Evolutionary conservation across 2,113 vertebrate genomes (phyloP).

Genomic region (Serilophus lunatus): DNA sequence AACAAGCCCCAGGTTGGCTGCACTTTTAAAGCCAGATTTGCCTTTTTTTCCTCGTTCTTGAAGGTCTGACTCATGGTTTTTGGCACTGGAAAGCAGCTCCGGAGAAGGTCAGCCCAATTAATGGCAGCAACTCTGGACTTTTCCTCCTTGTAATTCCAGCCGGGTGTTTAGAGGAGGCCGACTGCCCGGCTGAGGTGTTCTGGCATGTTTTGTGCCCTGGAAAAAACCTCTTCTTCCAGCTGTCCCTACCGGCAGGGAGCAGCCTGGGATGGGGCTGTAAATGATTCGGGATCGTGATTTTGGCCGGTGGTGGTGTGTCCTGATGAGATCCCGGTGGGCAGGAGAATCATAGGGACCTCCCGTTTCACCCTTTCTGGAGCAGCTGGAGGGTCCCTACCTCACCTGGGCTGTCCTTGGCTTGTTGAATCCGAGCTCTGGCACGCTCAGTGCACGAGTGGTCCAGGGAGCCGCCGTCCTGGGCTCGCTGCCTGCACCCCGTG

Average conservation of each 20-base stretch:
- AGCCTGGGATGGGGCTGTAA: background rate
- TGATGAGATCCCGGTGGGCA: background rate
- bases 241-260: background rate
- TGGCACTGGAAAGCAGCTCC: background rate
- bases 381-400: background rate
- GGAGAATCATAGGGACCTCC: rapidly evolving
- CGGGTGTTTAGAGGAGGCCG: background rate
- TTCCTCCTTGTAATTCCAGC: background rate
- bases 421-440: background rate
- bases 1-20: background rate
- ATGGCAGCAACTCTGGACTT: background rate
- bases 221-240: background rate
- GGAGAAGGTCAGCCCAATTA: slow-evolving; percentile 7
- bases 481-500: background rate
- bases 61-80: slow-evolving; percentile 42
- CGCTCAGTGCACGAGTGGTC: background rate
- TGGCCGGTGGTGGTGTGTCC: rapidly evolving
- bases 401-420: background rate
- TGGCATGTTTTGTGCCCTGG: background rate
- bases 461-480: background rate
- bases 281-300: rapidly evolving
- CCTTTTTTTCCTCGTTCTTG: background rate
- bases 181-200: background rate
- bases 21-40: background rate
- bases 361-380: background rate